These are phyloP conservation scores for Mus spretus DNA, from an alignment of 2,797 vertebrate species.

Conservation along the genomic window DNA sequence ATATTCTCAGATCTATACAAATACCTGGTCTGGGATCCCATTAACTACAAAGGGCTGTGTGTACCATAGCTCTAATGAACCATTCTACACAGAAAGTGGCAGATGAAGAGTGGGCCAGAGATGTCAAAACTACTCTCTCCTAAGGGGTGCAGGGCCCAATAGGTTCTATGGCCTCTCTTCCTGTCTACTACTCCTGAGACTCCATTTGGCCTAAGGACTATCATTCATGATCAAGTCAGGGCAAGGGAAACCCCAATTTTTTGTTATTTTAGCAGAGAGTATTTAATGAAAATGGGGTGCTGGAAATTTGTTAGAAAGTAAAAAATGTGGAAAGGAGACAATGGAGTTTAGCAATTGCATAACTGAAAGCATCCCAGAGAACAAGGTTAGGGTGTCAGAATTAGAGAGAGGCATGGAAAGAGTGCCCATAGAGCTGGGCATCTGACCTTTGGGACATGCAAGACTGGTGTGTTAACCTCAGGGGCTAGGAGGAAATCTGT, in stretches of 20 bases:
- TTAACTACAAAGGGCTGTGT: neutral
- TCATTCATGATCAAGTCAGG: neutral
- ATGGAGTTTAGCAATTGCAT: too few species aligned
- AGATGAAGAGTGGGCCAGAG: neutral
- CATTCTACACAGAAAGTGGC: fast-evolving
- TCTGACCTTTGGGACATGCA: fast-evolving
- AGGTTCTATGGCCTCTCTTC: neutral
- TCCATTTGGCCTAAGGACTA: neutral
- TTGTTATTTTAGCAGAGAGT: neutral
- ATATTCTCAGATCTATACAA: too few species aligned
- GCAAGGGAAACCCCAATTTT: neutral
- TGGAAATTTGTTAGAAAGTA: too few species aligned
- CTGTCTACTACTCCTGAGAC: neutral
- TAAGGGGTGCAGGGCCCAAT: neutral
- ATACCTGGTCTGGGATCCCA: too few species aligned
- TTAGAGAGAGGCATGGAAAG: neutral
- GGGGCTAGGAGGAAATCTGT: neutral
- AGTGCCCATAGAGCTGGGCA: too few species aligned
- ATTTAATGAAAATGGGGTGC: too few species aligned
- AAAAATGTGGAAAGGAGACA: neutral
- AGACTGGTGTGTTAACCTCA: neutral
- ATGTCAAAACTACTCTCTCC: neutral
- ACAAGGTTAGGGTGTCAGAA: neutral
- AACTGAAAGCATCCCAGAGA: neutral
- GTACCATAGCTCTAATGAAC: too few species aligned